Evolutionary conservation across 2,797 vertebrate genomes (phyloP), one percentile per base, ranked within the genome.

Genomic region (Chelonia mydas): DNA sequence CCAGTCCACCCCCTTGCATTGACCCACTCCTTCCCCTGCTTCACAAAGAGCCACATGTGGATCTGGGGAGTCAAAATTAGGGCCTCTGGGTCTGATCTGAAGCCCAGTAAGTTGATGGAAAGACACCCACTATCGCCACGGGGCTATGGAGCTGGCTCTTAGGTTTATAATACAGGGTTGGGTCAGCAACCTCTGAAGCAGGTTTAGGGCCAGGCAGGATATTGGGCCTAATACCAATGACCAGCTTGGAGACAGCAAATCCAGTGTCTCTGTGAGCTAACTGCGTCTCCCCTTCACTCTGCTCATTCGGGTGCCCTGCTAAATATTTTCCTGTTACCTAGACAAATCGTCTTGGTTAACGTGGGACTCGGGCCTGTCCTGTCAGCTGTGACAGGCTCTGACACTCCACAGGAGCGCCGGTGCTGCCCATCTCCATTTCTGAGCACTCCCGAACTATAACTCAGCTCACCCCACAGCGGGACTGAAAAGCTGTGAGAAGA

Each of bases 311-410:
- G 15, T 1, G 1, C 17, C 57, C 86, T 23, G 31, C 47, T 15
- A 7, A 2, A 11, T 1, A 2, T 51, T 11, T 2, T 1, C 33
- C 19, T 51, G 80, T 47, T 51, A 47, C 49, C 59, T 77, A 33
- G 37, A 23, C 76, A 41, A 11, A 7, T 0, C 1, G 0, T 21
- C 3, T 79, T 76, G 1, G 3, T 2, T 8, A 12, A 28, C 23
- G 11, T n/a, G 50, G 8, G 5, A 57, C 47, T 33, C 1, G 2
- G 25, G 2, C 1, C 50, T 12, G 0, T 11, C 41, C 28, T 51
- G 47, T 4, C 33, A 5, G 76, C 33, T 55, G 25, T 2, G 45
- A 41, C 2, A 5, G 55, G 3, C 7, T n/a, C 23, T 45, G 45
- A 65, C 33, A 8, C 6, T 1, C n/a, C 3, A 74, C 31, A 7